A percentile compares a stretch with the other conserved stretches of the same genome.
Evolutionary conservation across 2,888 invertebrate species (phyloP).

Genomic region (Auanema freiburgensis): DNA sequence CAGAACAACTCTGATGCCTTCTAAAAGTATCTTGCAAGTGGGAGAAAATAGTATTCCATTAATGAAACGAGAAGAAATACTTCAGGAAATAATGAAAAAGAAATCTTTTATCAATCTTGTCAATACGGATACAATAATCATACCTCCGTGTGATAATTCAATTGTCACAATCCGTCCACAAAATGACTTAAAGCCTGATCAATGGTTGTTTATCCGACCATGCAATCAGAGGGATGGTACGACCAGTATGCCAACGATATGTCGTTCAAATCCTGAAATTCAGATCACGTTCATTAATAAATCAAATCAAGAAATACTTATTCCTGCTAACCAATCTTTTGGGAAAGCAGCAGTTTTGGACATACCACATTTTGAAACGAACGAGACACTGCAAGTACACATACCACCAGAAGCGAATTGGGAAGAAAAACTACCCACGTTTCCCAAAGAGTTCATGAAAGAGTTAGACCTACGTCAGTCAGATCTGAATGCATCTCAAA

Average conservation of each 20-base stretch:
- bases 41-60: constrained; percentile 7
- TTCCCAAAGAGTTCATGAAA: not conserved
- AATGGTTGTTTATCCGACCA: too few species aligned
- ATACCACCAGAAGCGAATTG: constrained; percentile 7
- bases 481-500: not conserved
- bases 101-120: not conserved
- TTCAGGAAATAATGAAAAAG: not conserved
- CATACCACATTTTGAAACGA: too few species aligned
- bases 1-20: not conserved
- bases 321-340: too few species aligned
- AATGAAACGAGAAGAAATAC: not conserved
- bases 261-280: not conserved
- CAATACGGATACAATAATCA: too few species aligned
- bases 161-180: too few species aligned
- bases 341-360: too few species aligned
- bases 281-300: not conserved
- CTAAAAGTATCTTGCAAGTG: not conserved
- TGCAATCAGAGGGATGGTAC: too few species aligned
- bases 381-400: not conserved
- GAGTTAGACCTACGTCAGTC: not conserved
- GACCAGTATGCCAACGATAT: too few species aligned
- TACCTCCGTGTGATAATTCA: too few species aligned
- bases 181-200: too few species aligned
- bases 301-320: too few species aligned
- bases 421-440: constrained; percentile 6